phyloP scores from a whole-genome alignment of 2,888 invertebrate genomes.

The Scaptomyza caliginosa region DNA sequence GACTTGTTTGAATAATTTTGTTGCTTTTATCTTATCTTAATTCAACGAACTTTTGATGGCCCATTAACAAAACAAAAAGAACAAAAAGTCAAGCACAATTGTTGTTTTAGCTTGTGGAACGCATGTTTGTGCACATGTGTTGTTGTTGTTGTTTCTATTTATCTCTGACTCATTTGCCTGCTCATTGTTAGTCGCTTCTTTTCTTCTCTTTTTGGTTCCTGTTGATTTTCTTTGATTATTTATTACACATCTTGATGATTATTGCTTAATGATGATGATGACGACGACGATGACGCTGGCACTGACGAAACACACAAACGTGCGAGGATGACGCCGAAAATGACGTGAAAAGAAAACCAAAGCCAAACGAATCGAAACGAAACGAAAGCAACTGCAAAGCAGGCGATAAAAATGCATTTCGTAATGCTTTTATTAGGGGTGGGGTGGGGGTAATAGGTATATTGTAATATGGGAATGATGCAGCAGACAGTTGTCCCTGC shows the following conservation, averaged over 20 bases:
- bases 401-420: conserved; percentile 58
- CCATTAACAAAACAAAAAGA: conserved; percentile 11
- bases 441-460: neutral
- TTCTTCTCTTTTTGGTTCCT: conserved; percentile 20
- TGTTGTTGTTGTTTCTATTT: conserved; percentile 32
- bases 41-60: conserved; percentile 25
- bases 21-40: conserved; percentile 63
- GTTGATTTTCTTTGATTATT: conserved; percentile 49
- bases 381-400: conserved; percentile 32
- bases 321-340: conserved; percentile 9
- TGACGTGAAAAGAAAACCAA: conserved; percentile 27
- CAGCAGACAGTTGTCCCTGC: conserved; percentile 23
- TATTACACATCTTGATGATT: conserved; percentile 69
- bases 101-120: conserved; percentile 18
- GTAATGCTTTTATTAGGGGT: conserved; percentile 53
- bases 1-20: conserved; percentile 36
- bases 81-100: conserved; percentile 9
- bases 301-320: neutral
- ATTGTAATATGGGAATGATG: conserved; percentile 14
- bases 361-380: conserved; percentile 8
- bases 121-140: conserved; percentile 10
- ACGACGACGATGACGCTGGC: conserved; percentile 7
- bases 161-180: conserved; percentile 56
- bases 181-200: conserved; percentile 36
- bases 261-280: conserved; percentile 17